A percentile compares a stretch with the other conserved stretches of the same genome.
Conservation (phyloP, 1,140 invertebrate species). For the Heliconius eleuchia region DNA sequence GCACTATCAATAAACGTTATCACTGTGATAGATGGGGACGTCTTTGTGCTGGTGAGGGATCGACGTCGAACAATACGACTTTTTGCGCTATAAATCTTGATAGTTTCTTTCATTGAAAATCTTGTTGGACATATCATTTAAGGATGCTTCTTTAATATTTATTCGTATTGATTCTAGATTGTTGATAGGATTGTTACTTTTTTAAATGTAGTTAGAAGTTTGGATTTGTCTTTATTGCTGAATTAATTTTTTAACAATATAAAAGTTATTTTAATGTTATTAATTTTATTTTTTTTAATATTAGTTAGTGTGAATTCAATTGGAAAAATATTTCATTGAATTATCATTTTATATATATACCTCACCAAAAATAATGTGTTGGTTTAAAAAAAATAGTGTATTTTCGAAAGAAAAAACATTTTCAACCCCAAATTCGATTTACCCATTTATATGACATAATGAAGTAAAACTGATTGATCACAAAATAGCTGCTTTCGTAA, state of each 20-base stretch:
- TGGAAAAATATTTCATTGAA: no score
- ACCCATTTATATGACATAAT: constrained; percentile 34
- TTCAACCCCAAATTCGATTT: constrained; percentile 3
- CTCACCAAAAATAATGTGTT: no score
- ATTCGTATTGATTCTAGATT: neutral
- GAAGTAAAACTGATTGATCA: constrained; percentile 64
- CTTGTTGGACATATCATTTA: neutral
- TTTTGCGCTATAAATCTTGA: constrained; percentile 34
- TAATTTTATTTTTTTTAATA: no score
- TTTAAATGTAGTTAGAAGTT: neutral
- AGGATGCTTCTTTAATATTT: neutral
- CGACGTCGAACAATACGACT: constrained; percentile 36
- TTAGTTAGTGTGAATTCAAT: no score
- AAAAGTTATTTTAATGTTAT: no score
- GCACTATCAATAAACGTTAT: constrained; percentile 42
- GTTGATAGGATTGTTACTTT: neutral
- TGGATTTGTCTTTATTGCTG: no score
- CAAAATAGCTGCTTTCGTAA: constrained; percentile 54
- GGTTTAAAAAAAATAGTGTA: no score
- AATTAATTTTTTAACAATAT: no score
- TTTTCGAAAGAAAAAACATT: neutral
- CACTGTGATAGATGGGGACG: constrained; percentile 46
- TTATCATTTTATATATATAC: no score
- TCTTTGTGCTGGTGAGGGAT: constrained; percentile 47
- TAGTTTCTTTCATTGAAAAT: constrained; percentile 13